phyloP scores from a whole-genome alignment of 1,140 invertebrate species.

The Ephestia elutella region DNA sequence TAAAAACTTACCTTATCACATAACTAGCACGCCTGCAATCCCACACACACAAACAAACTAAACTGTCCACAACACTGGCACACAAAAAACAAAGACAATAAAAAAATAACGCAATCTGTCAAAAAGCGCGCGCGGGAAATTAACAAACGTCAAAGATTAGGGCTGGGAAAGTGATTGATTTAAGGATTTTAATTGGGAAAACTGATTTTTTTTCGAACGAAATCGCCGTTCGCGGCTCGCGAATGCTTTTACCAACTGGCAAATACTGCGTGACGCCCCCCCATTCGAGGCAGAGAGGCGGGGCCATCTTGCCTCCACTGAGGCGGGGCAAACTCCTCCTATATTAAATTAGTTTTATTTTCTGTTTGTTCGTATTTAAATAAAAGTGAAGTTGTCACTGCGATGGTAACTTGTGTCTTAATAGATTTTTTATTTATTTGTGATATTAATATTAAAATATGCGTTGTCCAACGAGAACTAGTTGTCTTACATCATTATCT shows the following conservation, averaged over 20 bases:
- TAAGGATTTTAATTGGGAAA: not conserved
- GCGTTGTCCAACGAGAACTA: not conserved
- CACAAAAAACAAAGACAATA: not conserved
- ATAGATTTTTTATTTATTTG: constrained; percentile 33
- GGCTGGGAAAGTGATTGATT: not conserved
- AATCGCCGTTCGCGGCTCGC: constrained; percentile 36
- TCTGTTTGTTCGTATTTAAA: constrained; percentile 49
- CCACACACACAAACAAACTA: constrained; percentile 1
- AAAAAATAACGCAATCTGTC: constrained; percentile 1
- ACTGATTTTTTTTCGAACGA: not conserved
- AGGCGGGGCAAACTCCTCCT: constrained; percentile 39
- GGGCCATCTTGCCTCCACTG: constrained; percentile 15
- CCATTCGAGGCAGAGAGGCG: constrained; percentile 37
- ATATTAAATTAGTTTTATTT: constrained; percentile 39
- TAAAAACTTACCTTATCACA: not conserved
- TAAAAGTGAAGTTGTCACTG: constrained; percentile 41
- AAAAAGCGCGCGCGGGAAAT: constrained; percentile 4
- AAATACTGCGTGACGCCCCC: constrained; percentile 35
- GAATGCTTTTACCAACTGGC: constrained; percentile 51
- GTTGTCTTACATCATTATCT: not conserved
- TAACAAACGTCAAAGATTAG: not conserved
- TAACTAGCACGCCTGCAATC: not conserved
- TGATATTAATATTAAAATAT: constrained; percentile 6
- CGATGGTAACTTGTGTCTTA: constrained; percentile 33
- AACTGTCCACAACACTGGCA: constrained; percentile 2